A percentile compares a stretch with the other conserved stretches of the same genome.
phyloP scores from a whole-genome alignment of 2,113 vertebrate genomes.

The Boulengeromyrus knoepffleri region DNA sequence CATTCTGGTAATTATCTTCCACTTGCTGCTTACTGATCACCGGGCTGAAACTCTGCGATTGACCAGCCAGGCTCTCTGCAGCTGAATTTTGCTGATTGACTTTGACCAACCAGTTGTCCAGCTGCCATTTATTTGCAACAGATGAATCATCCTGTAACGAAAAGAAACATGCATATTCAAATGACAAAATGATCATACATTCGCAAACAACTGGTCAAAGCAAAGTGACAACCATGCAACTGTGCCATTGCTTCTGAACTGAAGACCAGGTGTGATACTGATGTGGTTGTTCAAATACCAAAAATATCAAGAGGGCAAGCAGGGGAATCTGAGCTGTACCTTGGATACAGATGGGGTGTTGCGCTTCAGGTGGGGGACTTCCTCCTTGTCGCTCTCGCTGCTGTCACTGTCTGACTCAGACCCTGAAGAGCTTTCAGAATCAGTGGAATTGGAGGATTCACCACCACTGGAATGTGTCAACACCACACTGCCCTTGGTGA shows the following conservation, averaged over 20 bases:
- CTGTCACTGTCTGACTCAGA: slow-evolving; percentile 73
- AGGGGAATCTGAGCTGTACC: slow-evolving; percentile 31
- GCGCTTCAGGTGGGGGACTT: slow-evolving; percentile 16
- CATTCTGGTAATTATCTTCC: slow-evolving; percentile 23
- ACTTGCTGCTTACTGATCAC: slow-evolving; percentile 31
- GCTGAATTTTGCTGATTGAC: slow-evolving; percentile 52
- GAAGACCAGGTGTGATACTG: neutral
- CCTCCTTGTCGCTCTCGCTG: slow-evolving; percentile 67
- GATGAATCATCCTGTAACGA: slow-evolving; percentile 59
- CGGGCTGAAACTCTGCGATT: slow-evolving; percentile 22
- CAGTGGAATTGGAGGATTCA: slow-evolving; percentile 75
- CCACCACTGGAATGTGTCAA: slow-evolving; percentile 70
- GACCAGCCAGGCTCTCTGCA: slow-evolving; percentile 39
- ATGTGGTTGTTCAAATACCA: neutral
- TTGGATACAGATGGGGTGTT: slow-evolving; percentile 42
- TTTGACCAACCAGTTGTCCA: slow-evolving; percentile 73
- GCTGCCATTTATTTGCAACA: slow-evolving; percentile 71
- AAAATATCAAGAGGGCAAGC: neutral
- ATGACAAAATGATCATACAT: neutral
- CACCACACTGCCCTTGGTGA: slow-evolving; percentile 49
- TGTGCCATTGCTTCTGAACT: neutral
- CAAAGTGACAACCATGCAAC: neutral
- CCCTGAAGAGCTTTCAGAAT: slow-evolving; percentile 80
- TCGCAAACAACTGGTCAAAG: neutral
- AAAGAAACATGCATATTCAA: slow-evolving; percentile 33